Conservation (phyloP, 2,113 vertebrate species). For the Indicator maculatus region DNA sequence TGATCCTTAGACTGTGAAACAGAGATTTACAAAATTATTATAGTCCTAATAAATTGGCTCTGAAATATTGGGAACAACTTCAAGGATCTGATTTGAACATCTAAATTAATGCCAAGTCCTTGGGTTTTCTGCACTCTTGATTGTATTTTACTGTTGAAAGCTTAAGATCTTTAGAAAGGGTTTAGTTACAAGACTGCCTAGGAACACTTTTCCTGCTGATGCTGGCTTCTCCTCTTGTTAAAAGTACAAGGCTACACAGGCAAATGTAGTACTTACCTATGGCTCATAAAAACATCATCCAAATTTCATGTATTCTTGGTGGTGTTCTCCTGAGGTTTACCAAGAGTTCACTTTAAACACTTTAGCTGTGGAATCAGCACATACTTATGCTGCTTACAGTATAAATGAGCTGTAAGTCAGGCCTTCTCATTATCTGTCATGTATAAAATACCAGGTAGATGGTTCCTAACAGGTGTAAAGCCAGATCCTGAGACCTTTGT, state of each 20-base stretch:
- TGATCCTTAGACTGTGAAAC: slow-evolving; percentile 85
- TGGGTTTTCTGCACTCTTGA: background rate
- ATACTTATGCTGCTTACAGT: background rate
- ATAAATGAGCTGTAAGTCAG: background rate
- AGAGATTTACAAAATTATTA: background rate
- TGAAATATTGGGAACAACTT: slow-evolving; percentile 24
- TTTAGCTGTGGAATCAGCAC: background rate
- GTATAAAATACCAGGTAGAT: background rate
- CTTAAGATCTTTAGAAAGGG: background rate
- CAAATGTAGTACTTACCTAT: background rate
- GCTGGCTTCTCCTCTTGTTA: background rate
- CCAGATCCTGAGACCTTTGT: background rate
- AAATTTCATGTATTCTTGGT: background rate
- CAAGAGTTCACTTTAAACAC: background rate
- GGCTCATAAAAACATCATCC: background rate
- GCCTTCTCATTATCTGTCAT: background rate
- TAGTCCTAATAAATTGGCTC: slow-evolving; percentile 1
- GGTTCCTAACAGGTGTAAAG: background rate
- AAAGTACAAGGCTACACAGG: background rate
- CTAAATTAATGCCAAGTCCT: slow-evolving; percentile 18
- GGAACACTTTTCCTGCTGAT: background rate
- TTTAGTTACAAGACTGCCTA: background rate
- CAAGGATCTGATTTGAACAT: slow-evolving; percentile 9
- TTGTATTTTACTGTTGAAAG: slow-evolving; percentile 14
- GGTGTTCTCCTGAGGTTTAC: background rate